Base-by-base conservation (phyloP, 2,113 vertebrate genomes). In the Thalassarche chlororhynchos region DNA sequence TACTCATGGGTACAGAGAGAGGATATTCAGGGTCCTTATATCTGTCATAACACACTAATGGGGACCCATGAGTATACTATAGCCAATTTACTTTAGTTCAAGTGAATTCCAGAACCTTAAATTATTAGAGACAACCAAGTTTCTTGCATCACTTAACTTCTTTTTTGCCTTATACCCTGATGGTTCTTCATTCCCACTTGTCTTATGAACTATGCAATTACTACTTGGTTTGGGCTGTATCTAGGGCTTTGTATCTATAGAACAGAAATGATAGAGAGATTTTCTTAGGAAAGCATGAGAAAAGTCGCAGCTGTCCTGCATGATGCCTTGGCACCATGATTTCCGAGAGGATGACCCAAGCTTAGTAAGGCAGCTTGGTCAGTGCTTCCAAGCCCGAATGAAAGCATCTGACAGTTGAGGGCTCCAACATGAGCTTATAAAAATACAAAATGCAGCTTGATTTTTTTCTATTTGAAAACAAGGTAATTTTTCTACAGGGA, bases 81-180 rank as follows among this genome's bases (percentile, higher is more conserved):
- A 95, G 81, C 55, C 17, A 96, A 94, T 91, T 96, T 94, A 94
- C 54, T 89, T 97, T 51, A 94, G 58, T 87, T 96, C 92, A 96
- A 98, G 77, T 97, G 74, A 98, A 97, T 97, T 96, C 47, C 36
- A 84, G 70, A 46, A 89, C 58, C 29, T 93, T 95, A 93, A 91
- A 97, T 96, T 97, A 93, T n/a, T 62, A 76, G 38, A 88, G 23
- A 88, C 40, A 95, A 93, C 8, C 25, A 81, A 83, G 44, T 81
- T 87, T 55, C n/a, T 96, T 94, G 31, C 21, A 79, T n/a, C 24
- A 84, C 38, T 86, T 92, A 29, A 19, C 42, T 80, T 42, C 24
- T 72, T 95, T 82, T 94, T n/a, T 77, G 77, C 61, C 54, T 90
- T 60, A 71, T 79, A 93, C n/a, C 10, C 49, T 79, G 52, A 62